Evolutionary conservation across 1,140 invertebrate species (phyloP), one percentile per base, ranked within the genome.

Genomic region (Phymastichus coffea): DNA sequence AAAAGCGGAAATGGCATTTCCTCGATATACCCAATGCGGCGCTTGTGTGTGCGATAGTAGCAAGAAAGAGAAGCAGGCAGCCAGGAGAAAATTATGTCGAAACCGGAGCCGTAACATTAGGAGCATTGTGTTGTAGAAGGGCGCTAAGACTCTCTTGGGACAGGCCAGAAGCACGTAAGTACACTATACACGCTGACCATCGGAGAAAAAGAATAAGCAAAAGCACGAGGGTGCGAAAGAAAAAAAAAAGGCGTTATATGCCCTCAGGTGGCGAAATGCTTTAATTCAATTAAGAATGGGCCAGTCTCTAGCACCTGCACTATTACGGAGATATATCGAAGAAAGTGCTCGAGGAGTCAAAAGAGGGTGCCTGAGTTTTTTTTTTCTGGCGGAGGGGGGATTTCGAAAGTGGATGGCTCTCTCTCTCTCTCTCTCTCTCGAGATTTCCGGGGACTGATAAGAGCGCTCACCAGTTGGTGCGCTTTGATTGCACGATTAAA

Each of bases 71-170:
- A 66, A 62, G 59, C 43, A 49, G 9, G 65, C 65, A 63, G 64
- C 52, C 54, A 64, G 64, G 70, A 71, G 72, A 70, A 76, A 78
- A 77, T 76, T 75, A 78, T 74, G 70, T 75, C 65, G 74, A 77
- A 77, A 79, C 74, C 63, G 70, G 70, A 77, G 74, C 67, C 67
- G 73, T 80, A 79, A 80, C 75, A 80, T 79, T 80, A 80, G 78
- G 72, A 77, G 75, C 73, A 69, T 78, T 80, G 74, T 77, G 74
- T 75, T 76, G 77, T 76, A 77, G 26, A 37, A 25, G 71, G 69
- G 66, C 68, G 65, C 69, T 80, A 80, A 67, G 71, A 51, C 69
- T 74, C 78, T 66, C 77, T 23, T 15, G 77, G 69, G 77, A 73
- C 40, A 9, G 2, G 26, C 57, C 8, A 14, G n/a, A 23, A 2